Evolutionary conservation across 2,113 vertebrate genomes (phyloP), one percentile per base, ranked within the genome.

Genomic region (Triplophysa dalaica): DNA sequence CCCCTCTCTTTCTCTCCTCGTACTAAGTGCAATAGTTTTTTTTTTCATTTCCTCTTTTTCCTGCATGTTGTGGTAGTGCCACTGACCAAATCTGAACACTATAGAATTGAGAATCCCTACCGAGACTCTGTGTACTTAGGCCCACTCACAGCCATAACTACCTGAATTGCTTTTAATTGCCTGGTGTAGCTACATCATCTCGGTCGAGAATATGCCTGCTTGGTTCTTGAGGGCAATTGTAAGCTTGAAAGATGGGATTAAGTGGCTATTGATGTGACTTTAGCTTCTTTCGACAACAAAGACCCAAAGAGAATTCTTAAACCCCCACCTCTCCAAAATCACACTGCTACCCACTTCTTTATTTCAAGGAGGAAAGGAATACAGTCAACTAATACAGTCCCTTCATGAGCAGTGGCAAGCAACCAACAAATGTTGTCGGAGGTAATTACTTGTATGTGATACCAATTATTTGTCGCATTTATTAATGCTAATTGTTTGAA

Each of bases 201-300:
- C 93, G 91, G 93, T 91, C 89, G 84, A 94, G 93, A 95, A 95
- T 95, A 95, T 92, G 92, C 92, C 91, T 94, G 93, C 95, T 93
- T 94, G 93, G 93, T 93, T 94, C 95, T 94, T 92, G 92, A 94
- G 95, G 93, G 94, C 95, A 93, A 94, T 95, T 94, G 93, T 95
- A 93, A 95, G 94, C 93, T 84, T 94, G 93, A 95, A 97, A 95
- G 95, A 98, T 95, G 91, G 95, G 95, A 98, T 98, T 97, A 97
- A 96, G 93, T 94, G 93, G 92, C 94, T 94, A 95, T 96, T 97
- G 95, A 97, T 95, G 94, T 95, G 95, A 97, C 94, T 96, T 96
- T 94, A 96, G 94, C 93, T 95, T 91, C 93, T 95, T 95, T 90
- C 90, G 88, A 90, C 94, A 95, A 96, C 93, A 95, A 95, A 95